Evolutionary conservation across 2,888 invertebrate genomes (phyloP).

Genomic region (Drosophila longiperda): DNA sequence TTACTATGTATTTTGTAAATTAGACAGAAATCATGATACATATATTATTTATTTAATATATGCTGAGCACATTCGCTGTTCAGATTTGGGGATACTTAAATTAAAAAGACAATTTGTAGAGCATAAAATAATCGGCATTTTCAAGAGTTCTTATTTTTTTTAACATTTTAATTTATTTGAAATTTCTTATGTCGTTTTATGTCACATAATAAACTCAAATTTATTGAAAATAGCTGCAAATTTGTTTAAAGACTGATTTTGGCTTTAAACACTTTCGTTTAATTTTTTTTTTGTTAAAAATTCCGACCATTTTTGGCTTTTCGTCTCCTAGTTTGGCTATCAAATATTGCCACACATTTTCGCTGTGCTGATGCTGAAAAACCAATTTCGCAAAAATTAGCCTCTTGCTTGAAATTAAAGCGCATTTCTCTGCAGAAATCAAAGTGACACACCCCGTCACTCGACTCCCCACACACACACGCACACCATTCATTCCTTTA

Average conservation of each 20-base stretch:
- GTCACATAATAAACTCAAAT: constrained; percentile 61
- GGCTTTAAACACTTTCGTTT: neutral
- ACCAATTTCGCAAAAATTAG: constrained; percentile 69
- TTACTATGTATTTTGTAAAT: neutral
- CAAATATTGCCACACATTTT: constrained; percentile 14
- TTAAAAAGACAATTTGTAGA: neutral
- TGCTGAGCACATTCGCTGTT: neutral
- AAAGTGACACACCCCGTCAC: constrained; percentile 43
- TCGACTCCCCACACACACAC: neutral
- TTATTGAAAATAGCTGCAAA: constrained; percentile 54
- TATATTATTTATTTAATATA: neutral
- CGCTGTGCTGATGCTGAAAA: constrained; percentile 24
- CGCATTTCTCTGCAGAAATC: constrained; percentile 61
- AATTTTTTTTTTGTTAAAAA: neutral
- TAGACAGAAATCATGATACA: neutral
- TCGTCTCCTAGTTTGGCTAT: constrained; percentile 1
- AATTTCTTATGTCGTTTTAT: constrained; percentile 27
- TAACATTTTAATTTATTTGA: neutral
- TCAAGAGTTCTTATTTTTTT: neutral
- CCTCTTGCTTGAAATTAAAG: constrained; percentile 69
- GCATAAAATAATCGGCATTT: constrained; percentile 5
- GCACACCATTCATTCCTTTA: neutral
- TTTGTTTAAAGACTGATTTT: constrained; percentile 27
- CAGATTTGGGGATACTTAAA: neutral
- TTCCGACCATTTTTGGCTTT: neutral